A percentile compares a stretch with the other conserved stretches of the same genome.
Conservation (phyloP, 2,888 invertebrate species). For the Andrena praecox region DNA sequence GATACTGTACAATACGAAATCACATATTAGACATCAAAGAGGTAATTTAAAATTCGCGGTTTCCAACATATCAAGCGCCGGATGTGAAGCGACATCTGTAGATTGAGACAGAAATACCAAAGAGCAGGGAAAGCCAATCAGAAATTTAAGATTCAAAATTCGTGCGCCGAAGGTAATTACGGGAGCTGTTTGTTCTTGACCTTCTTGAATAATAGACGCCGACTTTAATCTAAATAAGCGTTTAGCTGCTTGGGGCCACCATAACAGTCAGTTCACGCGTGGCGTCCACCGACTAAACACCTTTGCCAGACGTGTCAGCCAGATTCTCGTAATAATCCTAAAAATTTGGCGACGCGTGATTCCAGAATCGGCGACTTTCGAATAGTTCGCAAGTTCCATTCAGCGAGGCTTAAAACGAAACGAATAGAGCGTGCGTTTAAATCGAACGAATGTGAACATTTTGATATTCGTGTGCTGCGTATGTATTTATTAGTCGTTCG, state of each 20-base stretch:
- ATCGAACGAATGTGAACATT: not conserved
- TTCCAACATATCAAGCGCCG: not conserved
- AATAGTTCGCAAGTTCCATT: constrained; percentile 1
- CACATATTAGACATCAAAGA: not conserved
- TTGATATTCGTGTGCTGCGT: not conserved
- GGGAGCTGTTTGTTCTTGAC: not conserved
- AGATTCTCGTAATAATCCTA: not conserved
- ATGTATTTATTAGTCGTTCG: not conserved
- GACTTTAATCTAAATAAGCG: not conserved
- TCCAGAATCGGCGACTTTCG: not conserved
- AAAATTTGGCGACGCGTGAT: not conserved
- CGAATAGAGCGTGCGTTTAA: not conserved
- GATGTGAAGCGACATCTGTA: not conserved
- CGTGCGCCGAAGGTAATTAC: not conserved
- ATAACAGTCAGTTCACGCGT: not conserved
- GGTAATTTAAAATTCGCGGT: constrained; percentile 2
- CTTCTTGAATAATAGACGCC: not conserved
- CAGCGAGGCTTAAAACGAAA: constrained; percentile 2
- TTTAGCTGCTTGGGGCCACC: not conserved
- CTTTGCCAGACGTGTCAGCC: not conserved
- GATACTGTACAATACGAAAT: not conserved
- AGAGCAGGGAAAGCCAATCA: not conserved
- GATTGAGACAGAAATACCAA: not conserved
- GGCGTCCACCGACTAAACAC: not conserved
- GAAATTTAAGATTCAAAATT: not conserved